These are phyloP conservation scores for Camponotus floridanus DNA, from an alignment of 1,140 invertebrate genomes.

Conservation along the genomic window DNA sequence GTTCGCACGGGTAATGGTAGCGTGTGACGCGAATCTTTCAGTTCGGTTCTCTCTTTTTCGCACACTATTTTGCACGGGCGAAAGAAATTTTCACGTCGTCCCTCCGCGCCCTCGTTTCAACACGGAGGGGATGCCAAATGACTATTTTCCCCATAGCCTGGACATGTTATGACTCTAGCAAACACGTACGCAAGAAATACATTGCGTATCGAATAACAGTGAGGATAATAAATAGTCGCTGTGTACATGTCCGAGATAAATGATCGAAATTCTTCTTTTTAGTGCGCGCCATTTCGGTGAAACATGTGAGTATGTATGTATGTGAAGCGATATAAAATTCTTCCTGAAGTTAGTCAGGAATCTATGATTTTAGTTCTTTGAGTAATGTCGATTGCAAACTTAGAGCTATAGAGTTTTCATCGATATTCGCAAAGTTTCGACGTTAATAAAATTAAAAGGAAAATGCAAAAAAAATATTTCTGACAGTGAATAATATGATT, in stretches of 20 bases:
- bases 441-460: constrained; percentile 58
- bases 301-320: constrained; percentile 24
- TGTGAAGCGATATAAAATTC: constrained; percentile 34
- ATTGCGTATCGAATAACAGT: constrained; percentile 47
- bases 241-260: constrained; percentile 28
- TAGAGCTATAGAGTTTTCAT: constrained; percentile 47
- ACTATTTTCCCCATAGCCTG: not conserved
- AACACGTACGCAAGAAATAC: constrained; percentile 32
- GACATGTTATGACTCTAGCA: constrained; percentile 33
- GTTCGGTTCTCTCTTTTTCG: not conserved
- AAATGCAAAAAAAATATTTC: constrained; percentile 40
- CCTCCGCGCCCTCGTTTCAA: not conserved
- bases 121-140: not conserved
- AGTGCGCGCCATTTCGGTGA: constrained; percentile 37
- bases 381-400: constrained; percentile 47
- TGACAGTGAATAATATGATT: constrained; percentile 42
- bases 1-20: constrained; percentile 47
- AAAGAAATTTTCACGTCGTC: constrained; percentile 33
- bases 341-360: constrained; percentile 42
- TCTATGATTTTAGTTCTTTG: constrained; percentile 58
- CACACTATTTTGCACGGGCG: not conserved
- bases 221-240: constrained; percentile 42
- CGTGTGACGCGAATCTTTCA: constrained; percentile 62
- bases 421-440: constrained; percentile 56
- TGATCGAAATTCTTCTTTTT: constrained; percentile 49